Conservation (phyloP, 1,140 invertebrate species). For the Dendrolimus punctatus region DNA sequence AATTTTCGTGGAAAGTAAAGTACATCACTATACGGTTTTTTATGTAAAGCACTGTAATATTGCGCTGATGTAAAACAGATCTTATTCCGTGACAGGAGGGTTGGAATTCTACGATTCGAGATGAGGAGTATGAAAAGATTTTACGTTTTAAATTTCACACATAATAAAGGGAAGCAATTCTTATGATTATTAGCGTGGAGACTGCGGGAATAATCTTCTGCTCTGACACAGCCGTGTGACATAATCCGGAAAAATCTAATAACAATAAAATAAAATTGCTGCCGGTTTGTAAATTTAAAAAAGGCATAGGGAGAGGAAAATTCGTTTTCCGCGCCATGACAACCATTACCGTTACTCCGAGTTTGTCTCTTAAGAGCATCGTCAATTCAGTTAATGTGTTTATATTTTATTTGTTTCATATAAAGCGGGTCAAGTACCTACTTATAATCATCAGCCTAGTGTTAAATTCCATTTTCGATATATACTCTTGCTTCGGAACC, state of each 20-base stretch:
- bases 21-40: slow-evolving; percentile 30
- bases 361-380: slow-evolving; percentile 48
- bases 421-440: too few relatives aligned
- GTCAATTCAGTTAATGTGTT: slow-evolving; percentile 37
- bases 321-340: slow-evolving; percentile 61
- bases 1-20: slow-evolving; percentile 34
- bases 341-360: slow-evolving; percentile 65
- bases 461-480: too few relatives aligned
- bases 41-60: slow-evolving; percentile 22
- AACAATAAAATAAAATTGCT: slow-evolving; percentile 71
- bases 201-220: slow-evolving; percentile 64
- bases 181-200: slow-evolving; percentile 69
- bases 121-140: slow-evolving; percentile 29
- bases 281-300: slow-evolving; percentile 68
- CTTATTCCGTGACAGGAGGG: slow-evolving; percentile 21
- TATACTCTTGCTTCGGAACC: too few relatives aligned
- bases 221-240: slow-evolving; percentile 60
- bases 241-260: slow-evolving; percentile 70
- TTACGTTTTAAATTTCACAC: slow-evolving; percentile 66
- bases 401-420: slow-evolving; percentile 9
- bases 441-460: too few relatives aligned
- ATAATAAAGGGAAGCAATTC: slow-evolving; percentile 68
- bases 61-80: slow-evolving; percentile 20
- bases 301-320: slow-evolving; percentile 57
- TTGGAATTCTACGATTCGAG: slow-evolving; percentile 14